Base-by-base conservation (phyloP, 2,797 vertebrate species). In the Coracias cyanogaster region DNA sequence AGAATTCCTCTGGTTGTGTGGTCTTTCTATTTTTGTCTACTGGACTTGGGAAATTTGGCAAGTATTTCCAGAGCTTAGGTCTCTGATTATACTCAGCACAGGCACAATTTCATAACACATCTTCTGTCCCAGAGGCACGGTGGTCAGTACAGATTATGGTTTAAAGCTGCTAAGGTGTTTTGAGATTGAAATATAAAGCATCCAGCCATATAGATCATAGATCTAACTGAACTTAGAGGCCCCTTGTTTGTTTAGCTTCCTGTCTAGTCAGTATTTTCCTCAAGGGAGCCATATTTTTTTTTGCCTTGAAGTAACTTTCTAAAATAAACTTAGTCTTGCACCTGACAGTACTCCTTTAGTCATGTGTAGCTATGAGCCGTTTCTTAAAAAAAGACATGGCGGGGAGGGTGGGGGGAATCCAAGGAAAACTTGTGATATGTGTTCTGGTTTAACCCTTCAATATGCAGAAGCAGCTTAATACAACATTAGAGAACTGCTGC, bases 111-210 rank as follows among this genome's bases (percentile, higher is more conserved):
- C 25, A 18, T 84, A 84, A 49, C 4, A 20, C 3, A 3, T 52
- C 14, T 91, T 90, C 60, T 89, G 37, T 81, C 41, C 69, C 22
- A 52, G 74, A 70, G 71, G 39, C 39, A 37, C 9, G 9, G 65
- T 31, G 90, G 51, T 93, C 81, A 62, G 43, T 76, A 55, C 12
- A 91, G 76, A 41, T 83, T 37, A 70, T 78, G 79, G 51, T 77
- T 90, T 91, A 93, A 91, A 92, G 82, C 84, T 94, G 87, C 64
- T 73, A 69, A 89, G 37, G 46, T 82, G 60, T 85, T 94, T 58
- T 85, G 55, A 91, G 71, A 67, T 64, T 67, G n/a, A 82, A 89
- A 54, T 76, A 43, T 24, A 64, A 55, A 87, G 71, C 39, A 78
- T 69, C 37, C 69, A 92, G 71, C 41, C 57, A 61, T 31, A 24